Percentiles rank a stretch among this genome's conserved stretches.
These are phyloP conservation scores for Periophthalmus magnuspinnatus DNA, from an alignment of 2,797 vertebrate genomes.

Conservation along the genomic window DNA sequence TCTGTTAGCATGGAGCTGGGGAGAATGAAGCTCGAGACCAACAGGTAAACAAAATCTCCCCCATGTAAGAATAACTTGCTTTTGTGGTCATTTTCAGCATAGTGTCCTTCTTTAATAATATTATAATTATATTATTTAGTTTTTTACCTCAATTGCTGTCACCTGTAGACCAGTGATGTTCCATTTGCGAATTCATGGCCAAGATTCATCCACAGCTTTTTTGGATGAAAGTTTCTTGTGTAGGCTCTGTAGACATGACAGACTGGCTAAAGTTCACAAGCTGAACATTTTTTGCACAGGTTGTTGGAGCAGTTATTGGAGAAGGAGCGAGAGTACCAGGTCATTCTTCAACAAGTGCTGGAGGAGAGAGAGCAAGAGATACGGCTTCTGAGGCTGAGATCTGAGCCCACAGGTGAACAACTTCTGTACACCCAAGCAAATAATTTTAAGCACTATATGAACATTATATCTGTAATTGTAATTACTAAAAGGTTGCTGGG, in stretches of 20 bases:
- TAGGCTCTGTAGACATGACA: not conserved
- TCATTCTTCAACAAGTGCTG: slow-evolving; percentile 90
- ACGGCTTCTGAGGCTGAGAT: slow-evolving; percentile 85
- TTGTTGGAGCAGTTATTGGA: slow-evolving; percentile 91
- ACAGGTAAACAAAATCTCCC: slow-evolving; percentile 69
- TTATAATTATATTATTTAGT: too few relatives aligned
- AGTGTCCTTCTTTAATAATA: too few relatives aligned
- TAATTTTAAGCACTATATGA: not conserved
- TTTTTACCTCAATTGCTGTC: too few relatives aligned
- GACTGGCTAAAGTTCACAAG: not conserved
- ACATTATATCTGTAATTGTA: too few relatives aligned
- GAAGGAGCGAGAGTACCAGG: slow-evolving; percentile 94
- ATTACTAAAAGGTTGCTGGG: too few relatives aligned
- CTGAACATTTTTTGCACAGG: slow-evolving; percentile 62
- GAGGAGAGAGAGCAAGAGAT: slow-evolving; percentile 94
- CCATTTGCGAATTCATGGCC: not conserved
- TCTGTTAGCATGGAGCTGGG: slow-evolving; percentile 90
- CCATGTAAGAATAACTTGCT: not conserved
- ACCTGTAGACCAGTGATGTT: too few relatives aligned
- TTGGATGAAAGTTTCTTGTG: not conserved
- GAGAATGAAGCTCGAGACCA: slow-evolving; percentile 94
- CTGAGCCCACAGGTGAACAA: slow-evolving; percentile 80
- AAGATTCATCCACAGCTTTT: not conserved
- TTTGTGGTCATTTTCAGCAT: not conserved
- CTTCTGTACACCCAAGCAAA: not conserved